phyloP scores from a whole-genome alignment of 2,888 invertebrate genomes.

The Thyatira batis region DNA sequence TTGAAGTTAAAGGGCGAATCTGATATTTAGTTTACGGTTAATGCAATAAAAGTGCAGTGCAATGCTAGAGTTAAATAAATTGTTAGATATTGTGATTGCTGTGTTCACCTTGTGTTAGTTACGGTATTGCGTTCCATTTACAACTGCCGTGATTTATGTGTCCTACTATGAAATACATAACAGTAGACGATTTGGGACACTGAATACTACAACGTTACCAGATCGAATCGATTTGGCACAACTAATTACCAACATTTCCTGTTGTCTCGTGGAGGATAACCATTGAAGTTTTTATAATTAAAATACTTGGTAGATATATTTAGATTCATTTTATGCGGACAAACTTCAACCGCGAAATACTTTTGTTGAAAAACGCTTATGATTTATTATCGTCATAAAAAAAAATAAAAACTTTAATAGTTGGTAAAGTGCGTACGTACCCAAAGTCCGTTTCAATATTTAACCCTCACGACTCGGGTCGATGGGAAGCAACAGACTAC shows the following conservation, averaged over 20 bases:
- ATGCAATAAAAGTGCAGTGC: conserved; percentile 33
- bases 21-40: conserved; percentile 15
- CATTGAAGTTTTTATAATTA: neutral
- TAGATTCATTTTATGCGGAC: too few species aligned
- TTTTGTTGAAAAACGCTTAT: too few species aligned
- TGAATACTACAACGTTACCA: conserved; percentile 20
- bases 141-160: conserved; percentile 54
- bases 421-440: too few species aligned
- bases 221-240: neutral
- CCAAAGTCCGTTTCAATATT: too few species aligned
- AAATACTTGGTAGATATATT: neutral
- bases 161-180: conserved; percentile 47
- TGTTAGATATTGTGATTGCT: conserved; percentile 22
- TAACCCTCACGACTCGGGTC: too few species aligned
- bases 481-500: too few species aligned
- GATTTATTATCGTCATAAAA: too few species aligned
- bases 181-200: conserved; percentile 43
- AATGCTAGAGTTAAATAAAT: conserved; percentile 29
- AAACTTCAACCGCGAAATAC: too few species aligned
- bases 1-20: neutral
- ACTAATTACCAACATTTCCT: neutral
- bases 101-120: conserved; percentile 52
- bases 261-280: neutral
- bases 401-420: too few species aligned
- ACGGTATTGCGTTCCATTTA: conserved; percentile 57